Base-by-base conservation (phyloP, 2,113 vertebrate genomes). In the Scomber scombrus region DNA sequence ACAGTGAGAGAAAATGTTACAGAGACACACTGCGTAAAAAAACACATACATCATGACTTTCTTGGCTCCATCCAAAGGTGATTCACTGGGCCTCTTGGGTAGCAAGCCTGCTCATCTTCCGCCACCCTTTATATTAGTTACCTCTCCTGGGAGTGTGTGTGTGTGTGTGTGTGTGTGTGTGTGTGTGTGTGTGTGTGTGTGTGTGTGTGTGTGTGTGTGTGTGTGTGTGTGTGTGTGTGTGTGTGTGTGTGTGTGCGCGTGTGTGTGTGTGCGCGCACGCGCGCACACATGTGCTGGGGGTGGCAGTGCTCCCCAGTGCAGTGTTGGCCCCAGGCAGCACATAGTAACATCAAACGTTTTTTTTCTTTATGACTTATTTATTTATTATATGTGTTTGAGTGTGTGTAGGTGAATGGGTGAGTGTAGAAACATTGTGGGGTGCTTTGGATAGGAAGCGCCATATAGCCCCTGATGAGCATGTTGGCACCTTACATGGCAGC, bases 281-380 rank as follows among this genome's bases (percentile, higher is more conserved):
- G 31, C 7, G 23, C 23, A 52, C 16, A n/a, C 51, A n/a, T 80
- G 70, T 84, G 79, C 75, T 57, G 62, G 40, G 65, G 75, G 82
- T 87, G 81, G 80, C 77, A 70, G 21, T 58, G 46, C 71, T 93
- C 92, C 92, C 93, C 52, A 73, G 90, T 89, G 91, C 85, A 78
- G 82, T 91, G 92, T 91, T 89, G 78, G 91, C 93, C 89, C 90
- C 92, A 91, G 91, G 95, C 92, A 90, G 67, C 90, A 88, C 90
- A 91, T 92, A 87, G 90, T 92, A 92, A 94, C 93, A 94, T 94
- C 92, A 95, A 94, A 92, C 86, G 45, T 84, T 91, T 82, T 78
- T 81, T 92, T 82, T 89, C 87, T 92, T 91, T 88, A 91, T 90
- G 80, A 92, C 85, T 91, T 93, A 93, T 93, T 93, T 94, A 93